These are phyloP conservation scores for Elysia crispata DNA, from an alignment of 2,888 invertebrate species.

Conservation along the genomic window DNA sequence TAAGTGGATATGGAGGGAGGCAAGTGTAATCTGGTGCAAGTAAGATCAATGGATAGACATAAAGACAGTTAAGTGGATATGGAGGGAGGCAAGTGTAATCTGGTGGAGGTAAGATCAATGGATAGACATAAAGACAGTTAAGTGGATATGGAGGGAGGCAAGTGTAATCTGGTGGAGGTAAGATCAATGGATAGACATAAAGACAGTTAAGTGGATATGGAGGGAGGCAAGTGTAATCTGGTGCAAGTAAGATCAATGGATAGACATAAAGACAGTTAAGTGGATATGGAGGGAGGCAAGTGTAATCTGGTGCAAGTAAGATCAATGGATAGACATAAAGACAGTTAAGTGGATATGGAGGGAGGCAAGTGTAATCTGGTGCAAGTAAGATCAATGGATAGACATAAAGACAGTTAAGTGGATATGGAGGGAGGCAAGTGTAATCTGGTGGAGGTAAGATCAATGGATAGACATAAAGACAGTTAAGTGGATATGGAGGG, in stretches of 20 bases:
- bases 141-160: conserved; percentile 58
- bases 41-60: too few species aligned
- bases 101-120: conserved; percentile 63
- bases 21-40: conserved; percentile 57
- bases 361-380: conserved; percentile 58
- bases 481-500: conserved; percentile 58
- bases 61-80: conserved; percentile 60
- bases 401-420: too few species aligned
- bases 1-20: conserved; percentile 59
- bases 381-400: too few species aligned
- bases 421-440: conserved; percentile 57
- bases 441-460: conserved; percentile 60
- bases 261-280: too few species aligned
- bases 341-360: conserved; percentile 57
- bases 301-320: conserved; percentile 60
- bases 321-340: too few species aligned
- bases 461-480: too few species aligned
- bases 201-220: conserved; percentile 59
- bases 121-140: too few species aligned
- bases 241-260: too few species aligned
- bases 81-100: conserved; percentile 55
- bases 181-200: too few species aligned
- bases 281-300: conserved; percentile 57
- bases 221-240: conserved; percentile 56
- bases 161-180: conserved; percentile 59